A percentile compares a stretch with the other conserved stretches of the same genome.
Conservation (phyloP, 2,797 vertebrate species). For the Lacerta agilis region DNA sequence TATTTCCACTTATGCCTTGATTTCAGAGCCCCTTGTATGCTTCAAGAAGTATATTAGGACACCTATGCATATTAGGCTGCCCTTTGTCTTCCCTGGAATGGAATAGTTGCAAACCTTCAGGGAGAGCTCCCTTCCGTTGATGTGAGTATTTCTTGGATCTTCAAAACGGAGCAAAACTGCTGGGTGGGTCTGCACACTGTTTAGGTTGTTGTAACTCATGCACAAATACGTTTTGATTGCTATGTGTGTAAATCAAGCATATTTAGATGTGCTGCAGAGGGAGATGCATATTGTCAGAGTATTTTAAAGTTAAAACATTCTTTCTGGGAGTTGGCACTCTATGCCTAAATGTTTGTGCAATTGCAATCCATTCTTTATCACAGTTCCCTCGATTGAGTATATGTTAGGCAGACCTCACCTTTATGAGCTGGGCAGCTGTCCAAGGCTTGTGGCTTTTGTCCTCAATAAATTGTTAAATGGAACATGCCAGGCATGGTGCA, state of each 20-base stretch:
- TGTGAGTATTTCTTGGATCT: not conserved
- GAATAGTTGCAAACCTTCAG: not conserved
- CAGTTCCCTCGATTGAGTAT: not conserved
- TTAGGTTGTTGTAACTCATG: not conserved
- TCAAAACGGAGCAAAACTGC: not conserved
- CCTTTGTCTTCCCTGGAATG: not conserved
- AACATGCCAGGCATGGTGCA: not conserved
- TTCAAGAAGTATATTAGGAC: not conserved
- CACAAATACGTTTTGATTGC: not conserved
- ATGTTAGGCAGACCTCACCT: not conserved
- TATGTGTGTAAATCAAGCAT: too few species aligned
- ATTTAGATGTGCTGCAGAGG: not conserved
- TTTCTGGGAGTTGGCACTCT: not conserved
- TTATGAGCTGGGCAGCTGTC: not conserved
- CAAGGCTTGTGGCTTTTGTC: not conserved
- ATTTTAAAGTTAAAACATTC: not conserved
- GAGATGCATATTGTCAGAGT: not conserved
- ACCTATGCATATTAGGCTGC: not conserved
- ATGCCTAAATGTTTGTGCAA: not conserved
- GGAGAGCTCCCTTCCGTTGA: not conserved
- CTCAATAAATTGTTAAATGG: not conserved
- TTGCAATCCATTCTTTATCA: slow-evolving; percentile 1
- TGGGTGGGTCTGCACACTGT: not conserved
- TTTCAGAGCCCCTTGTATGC: not conserved
- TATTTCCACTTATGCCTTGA: not conserved